Evolutionary conservation across 92 coral and sea anemone genomes (phyloP).

Genomic region (Desmophyllum pertusum): DNA sequence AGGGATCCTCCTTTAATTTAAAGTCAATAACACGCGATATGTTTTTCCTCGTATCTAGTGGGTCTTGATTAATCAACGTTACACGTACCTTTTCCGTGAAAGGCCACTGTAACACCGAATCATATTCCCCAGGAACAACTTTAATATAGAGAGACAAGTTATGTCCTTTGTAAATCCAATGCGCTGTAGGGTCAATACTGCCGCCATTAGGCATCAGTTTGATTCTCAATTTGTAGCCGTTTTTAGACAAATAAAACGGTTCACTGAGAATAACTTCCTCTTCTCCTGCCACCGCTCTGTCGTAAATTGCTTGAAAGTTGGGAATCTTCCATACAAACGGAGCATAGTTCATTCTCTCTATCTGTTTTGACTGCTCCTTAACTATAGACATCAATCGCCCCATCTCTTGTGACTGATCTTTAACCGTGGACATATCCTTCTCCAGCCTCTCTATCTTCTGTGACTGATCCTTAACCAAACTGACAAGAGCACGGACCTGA

Average conservation of each 20-base stretch:
- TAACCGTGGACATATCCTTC: background rate
- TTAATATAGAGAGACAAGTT: conserved; percentile 40
- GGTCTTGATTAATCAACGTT: conserved; percentile 56
- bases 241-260: conserved; percentile 71
- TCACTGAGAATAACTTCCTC: conserved; percentile 63
- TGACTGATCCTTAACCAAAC: conserved; percentile 4
- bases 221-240: conserved; percentile 63
- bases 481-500: too few species aligned
- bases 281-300: conserved; percentile 66
- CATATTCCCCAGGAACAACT: conserved; percentile 68
- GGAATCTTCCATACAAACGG: conserved; percentile 73
- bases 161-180: background rate
- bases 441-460: background rate
- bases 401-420: background rate
- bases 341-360: background rate
- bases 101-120: conserved; percentile 68
- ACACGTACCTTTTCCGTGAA: conserved; percentile 59
- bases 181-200: background rate
- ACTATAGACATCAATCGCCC: background rate
- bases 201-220: conserved; percentile 38
- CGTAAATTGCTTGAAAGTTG: conserved; percentile 44
- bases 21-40: background rate
- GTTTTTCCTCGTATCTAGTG: conserved; percentile 39
- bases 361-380: background rate
- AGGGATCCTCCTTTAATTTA: background rate